phyloP scores from a whole-genome alignment of 2,797 vertebrate species.

The Ciconia nigra region DNA sequence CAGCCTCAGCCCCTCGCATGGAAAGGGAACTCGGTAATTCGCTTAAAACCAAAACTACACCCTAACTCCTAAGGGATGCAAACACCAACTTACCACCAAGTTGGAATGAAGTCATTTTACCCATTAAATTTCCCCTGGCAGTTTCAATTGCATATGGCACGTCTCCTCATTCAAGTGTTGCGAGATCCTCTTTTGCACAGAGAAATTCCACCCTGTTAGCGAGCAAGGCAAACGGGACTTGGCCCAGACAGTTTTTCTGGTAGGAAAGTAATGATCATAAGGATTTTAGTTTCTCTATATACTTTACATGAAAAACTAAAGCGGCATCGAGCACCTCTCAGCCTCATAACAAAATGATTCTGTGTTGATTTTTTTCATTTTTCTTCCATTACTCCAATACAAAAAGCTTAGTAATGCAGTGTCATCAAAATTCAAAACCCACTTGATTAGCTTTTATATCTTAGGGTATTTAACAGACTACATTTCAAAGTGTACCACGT shows the following conservation, averaged over 20 bases:
- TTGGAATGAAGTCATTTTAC: not conserved
- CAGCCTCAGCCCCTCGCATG: not conserved
- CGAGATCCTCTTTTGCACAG: not conserved
- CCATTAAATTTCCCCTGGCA: not conserved
- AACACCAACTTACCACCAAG: not conserved
- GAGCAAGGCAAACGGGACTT: not conserved
- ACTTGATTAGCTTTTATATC: slow-evolving; percentile 57
- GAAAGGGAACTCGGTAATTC: not conserved
- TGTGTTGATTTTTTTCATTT: not conserved
- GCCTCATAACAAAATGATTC: not conserved
- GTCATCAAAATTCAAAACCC: slow-evolving; percentile 27
- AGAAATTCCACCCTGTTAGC: not conserved
- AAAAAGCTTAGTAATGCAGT: not conserved
- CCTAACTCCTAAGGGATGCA: not conserved
- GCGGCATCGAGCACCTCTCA: not conserved
- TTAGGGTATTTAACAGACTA: slow-evolving; percentile 22
- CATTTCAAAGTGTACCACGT: slow-evolving; percentile 41
- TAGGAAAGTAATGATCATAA: not conserved
- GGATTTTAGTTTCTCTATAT: not conserved
- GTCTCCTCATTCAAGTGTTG: not conserved
- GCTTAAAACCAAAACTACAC: not conserved
- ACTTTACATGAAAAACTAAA: not conserved
- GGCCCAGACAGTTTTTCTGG: not conserved
- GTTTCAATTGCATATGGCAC: accelerated
- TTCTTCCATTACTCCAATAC: slow-evolving; percentile 16